Percentiles rank a stretch among this genome's conserved stretches.
These are phyloP conservation scores for Sepioteuthis lessoniana DNA, from an alignment of 2,888 invertebrate species.

Conservation along the genomic window DNA sequence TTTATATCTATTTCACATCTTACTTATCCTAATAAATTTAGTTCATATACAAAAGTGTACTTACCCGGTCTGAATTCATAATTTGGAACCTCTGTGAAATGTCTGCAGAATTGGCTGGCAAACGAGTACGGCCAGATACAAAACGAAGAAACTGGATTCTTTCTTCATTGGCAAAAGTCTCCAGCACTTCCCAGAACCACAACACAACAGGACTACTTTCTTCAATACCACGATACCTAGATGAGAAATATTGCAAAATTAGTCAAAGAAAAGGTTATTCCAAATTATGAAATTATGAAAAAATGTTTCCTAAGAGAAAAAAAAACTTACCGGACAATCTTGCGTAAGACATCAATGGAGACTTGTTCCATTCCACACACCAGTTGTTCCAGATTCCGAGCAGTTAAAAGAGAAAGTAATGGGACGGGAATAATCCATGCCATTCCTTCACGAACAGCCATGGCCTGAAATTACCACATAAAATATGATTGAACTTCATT, in stretches of 20 bases:
- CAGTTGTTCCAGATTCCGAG: conserved; percentile 79
- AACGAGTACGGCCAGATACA: conserved; percentile 81
- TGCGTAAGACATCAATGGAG: conserved; percentile 79
- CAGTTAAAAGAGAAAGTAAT: conserved; percentile 79
- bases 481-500: background rate
- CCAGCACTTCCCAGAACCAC: conserved; percentile 82
- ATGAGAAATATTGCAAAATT: background rate
- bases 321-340: conserved; percentile 79
- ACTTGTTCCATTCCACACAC: conserved; percentile 81
- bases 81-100: conserved; percentile 81
- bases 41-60: conserved; percentile 49
- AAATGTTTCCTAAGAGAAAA: too few species aligned
- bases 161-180: conserved; percentile 80
- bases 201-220: conserved; percentile 79
- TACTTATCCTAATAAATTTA: background rate
- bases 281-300: accelerated
- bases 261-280: background rate
- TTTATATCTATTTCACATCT: background rate
- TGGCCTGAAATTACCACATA: conserved; percentile 63
- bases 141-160: conserved; percentile 81
- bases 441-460: conserved; percentile 81
- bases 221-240: conserved; percentile 81
- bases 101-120: conserved; percentile 81
- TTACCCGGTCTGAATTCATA: conserved; percentile 74
- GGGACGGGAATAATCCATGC: conserved; percentile 81